A percentile compares a stretch with the other conserved stretches of the same genome.
These are phyloP conservation scores for Glandiceps talaboti DNA, from an alignment of 53 echinoderm and acorn worm genomes.

Conservation along the genomic window DNA sequence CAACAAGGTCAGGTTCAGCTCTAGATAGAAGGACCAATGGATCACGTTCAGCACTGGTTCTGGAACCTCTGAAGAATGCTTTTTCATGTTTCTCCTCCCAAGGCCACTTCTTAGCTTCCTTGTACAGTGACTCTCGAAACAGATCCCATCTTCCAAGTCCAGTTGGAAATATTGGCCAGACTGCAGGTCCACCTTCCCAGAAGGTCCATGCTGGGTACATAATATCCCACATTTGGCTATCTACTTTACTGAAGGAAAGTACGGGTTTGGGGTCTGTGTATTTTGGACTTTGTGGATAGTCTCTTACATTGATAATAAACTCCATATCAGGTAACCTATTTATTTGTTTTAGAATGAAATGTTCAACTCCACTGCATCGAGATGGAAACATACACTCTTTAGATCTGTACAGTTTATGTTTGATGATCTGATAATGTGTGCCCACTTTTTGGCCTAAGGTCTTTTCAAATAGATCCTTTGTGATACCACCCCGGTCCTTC, in stretches of 20 bases:
- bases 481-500: conserved; percentile 75
- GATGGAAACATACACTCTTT: conserved; percentile 95
- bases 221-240: conserved; percentile 65
- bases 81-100: conserved; percentile 75
- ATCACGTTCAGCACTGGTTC: conserved; percentile 78
- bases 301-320: conserved; percentile 73
- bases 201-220: conserved; percentile 99
- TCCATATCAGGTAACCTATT: conserved; percentile 92
- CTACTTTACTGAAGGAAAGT: conserved; percentile 80
- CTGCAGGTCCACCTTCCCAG: conserved; percentile 98
- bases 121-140: conserved; percentile 61
- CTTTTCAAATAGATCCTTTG: conserved; percentile 34
- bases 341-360: conserved; percentile 76
- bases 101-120: conserved; percentile 61
- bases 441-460: conserved; percentile 33
- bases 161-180: conserved; percentile 92
- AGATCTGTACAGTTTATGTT: conserved; percentile 74
- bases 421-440: conserved; percentile 91
- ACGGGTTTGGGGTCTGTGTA: conserved; percentile 52
- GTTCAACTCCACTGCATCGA: conserved; percentile 82
- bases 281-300: conserved; percentile 83
- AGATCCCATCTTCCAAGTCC: conserved; percentile 95
- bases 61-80: conserved; percentile 90
- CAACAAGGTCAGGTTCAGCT: conserved; percentile 59
- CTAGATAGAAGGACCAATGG: conserved; percentile 58